Base-by-base conservation (phyloP, 2,797 vertebrate species). In the Anguilla pacifica region DNA sequence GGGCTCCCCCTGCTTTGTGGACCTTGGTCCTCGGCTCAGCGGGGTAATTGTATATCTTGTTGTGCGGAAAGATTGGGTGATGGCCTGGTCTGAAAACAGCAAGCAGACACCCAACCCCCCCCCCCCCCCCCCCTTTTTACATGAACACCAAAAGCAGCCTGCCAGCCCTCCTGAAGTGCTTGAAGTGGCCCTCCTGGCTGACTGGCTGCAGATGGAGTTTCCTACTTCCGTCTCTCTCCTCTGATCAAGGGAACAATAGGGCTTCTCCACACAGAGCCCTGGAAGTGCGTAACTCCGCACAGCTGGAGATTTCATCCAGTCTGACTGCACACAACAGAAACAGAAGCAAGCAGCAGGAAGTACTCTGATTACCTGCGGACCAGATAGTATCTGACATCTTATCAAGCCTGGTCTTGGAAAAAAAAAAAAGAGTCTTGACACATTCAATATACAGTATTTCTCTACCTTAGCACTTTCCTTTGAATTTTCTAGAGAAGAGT, bases 171-270 rank as follows among this genome's bases (percentile, higher is more conserved):
- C 77, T 22, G 11, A 82, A 5, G 53, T 35, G 35, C 53, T 0
- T 35, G 55, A 10, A 49, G 39, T n/a, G 77, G 91, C 57, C 83
- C 88, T 88, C 89, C 74, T 92, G 92, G 86, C 72, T 90, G 88
- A 87, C 90, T 90, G 95, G 93, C 95, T 96, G 92, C 94, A 93
- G 94, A 95, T 96, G 95, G 94, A 96, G 95, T 89, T 97, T 96
- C 95, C 96, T 96, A 95, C 57, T 88, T 90, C 11, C 85, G 90
- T 91, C 91, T 90, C 25, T 11, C 59, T 2, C 17, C 35, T 9
- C 13, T 46, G 35, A 25, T 15, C 55, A 89, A 67, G 89, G 88
- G 91, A 96, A 97, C 96, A 96, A 96, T 96, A 93, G 95, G 91
- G 94, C 90, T 86, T 95, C 96, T 96, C 95, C 95, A 94, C 94